phyloP scores from a whole-genome alignment of 2,797 vertebrate genomes.

The Macropus fuliginosus region DNA sequence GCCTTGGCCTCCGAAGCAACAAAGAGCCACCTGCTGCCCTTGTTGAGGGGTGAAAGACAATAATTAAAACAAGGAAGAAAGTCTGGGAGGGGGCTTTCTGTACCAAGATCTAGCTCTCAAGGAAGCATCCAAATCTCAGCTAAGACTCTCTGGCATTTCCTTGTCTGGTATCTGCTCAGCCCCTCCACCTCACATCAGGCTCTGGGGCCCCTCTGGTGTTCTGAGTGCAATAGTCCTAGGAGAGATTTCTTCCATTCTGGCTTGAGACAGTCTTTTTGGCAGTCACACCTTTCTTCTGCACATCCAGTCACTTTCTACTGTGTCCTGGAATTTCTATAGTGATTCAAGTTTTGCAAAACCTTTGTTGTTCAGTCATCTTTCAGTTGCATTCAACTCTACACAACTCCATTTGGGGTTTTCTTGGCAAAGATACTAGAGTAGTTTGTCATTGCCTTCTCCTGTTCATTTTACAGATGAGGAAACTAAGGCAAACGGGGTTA shows the following conservation, averaged over 20 bases:
- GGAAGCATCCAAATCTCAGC: background rate
- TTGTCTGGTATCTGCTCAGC: background rate
- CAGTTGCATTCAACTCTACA: background rate
- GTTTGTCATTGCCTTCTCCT: background rate
- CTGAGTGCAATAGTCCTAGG: background rate
- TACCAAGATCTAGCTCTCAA: background rate
- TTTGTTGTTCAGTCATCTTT: background rate
- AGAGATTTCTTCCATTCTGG: background rate
- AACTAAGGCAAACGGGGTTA: background rate
- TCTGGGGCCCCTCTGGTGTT: too few species aligned
- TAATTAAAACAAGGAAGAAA: background rate
- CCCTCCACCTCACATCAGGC: background rate
- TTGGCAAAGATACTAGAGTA: background rate
- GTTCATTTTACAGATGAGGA: background rate
- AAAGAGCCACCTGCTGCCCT: background rate
- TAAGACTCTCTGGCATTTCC: background rate
- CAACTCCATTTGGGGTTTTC: background rate
- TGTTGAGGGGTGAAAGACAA: background rate
- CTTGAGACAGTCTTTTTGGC: background rate
- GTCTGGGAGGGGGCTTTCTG: background rate
- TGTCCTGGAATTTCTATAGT: background rate
- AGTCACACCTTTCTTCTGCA: background rate
- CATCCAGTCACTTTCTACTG: background rate
- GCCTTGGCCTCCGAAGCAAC: conserved; percentile 40
- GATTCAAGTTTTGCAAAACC: background rate